Evolutionary conservation across 2,888 invertebrate genomes (phyloP).

Genomic region (Neuroscelio doddi): DNA sequence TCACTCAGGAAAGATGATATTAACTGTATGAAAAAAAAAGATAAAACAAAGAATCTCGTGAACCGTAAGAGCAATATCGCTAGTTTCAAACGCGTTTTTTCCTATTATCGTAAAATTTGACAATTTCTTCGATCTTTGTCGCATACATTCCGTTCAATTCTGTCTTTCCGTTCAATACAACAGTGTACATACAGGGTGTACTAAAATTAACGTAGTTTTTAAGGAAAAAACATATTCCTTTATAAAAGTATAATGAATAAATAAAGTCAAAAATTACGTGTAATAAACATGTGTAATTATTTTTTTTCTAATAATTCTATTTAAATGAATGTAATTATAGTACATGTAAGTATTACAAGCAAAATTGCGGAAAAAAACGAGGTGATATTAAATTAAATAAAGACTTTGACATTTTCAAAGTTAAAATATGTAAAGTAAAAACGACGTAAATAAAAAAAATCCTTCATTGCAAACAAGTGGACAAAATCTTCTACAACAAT

Average conservation of each 20-base stretch:
- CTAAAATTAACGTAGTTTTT: slow-evolving; percentile 25
- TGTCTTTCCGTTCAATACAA: slow-evolving; percentile 29
- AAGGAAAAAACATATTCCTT: slow-evolving; percentile 23
- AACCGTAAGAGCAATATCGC: slow-evolving; percentile 29
- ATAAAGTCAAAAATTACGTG: slow-evolving; percentile 5
- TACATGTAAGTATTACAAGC: too few species aligned
- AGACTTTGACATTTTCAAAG: too few species aligned
- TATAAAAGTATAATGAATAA: slow-evolving; percentile 6
- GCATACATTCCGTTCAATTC: slow-evolving; percentile 34
- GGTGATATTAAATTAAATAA: too few species aligned
- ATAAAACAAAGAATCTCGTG: slow-evolving; percentile 26
- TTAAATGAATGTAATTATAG: too few species aligned
- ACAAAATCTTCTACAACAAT: too few species aligned
- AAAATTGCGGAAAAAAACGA: too few species aligned
- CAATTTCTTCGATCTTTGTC: slow-evolving; percentile 22
- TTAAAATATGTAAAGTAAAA: too few species aligned
- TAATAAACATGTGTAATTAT: background rate
- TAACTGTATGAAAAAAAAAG: slow-evolving; percentile 29
- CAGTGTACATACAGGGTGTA: slow-evolving; percentile 39
- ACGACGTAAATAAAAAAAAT: too few species aligned
- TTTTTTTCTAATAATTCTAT: background rate
- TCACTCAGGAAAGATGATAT: slow-evolving; percentile 11
- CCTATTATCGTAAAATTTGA: slow-evolving; percentile 26
- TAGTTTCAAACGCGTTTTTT: slow-evolving; percentile 33
- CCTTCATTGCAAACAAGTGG: too few species aligned